Percentiles rank a stretch among this genome's conserved stretches.
Evolutionary conservation across 2,888 invertebrate species (phyloP).

Genomic region (Camponotus fellah): DNA sequence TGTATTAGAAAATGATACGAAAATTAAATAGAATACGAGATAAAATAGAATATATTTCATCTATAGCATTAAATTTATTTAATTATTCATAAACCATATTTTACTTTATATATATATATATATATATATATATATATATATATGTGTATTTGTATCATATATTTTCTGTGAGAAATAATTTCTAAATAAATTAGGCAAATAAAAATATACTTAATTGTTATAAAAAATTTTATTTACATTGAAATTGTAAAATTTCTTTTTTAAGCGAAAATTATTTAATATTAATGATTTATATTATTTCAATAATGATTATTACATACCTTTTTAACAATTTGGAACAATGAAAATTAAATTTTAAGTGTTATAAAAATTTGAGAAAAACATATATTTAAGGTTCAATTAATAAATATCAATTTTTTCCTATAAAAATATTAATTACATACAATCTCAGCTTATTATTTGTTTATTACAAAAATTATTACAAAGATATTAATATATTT

Average conservation of each 20-base stretch:
- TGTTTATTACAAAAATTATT: not conserved
- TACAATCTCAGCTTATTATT: not conserved
- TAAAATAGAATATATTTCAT: not conserved
- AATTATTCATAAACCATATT: too few species aligned
- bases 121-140: not conserved
- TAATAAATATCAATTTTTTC: not conserved
- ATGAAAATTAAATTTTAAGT: not conserved
- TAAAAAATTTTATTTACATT: too few species aligned
- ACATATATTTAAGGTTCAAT: not conserved
- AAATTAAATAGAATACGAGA: too few species aligned
- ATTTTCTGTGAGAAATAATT: not conserved
- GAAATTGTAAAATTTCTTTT: not conserved
- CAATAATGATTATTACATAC: not conserved
- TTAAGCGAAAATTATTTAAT: not conserved
- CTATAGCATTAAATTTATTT: too few species aligned
- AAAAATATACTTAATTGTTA: not conserved
- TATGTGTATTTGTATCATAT: not conserved
- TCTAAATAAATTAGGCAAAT: not conserved
- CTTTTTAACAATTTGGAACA: not conserved
- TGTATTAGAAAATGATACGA: not conserved
- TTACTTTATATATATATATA: not conserved
- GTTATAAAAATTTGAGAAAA: not conserved
- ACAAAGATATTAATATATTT: conserved; percentile 44
- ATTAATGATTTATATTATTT: not conserved
- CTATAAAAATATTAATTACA: not conserved